These are phyloP conservation scores for Apamea epomidion DNA, from an alignment of 2,888 invertebrate species.

Conservation along the genomic window DNA sequence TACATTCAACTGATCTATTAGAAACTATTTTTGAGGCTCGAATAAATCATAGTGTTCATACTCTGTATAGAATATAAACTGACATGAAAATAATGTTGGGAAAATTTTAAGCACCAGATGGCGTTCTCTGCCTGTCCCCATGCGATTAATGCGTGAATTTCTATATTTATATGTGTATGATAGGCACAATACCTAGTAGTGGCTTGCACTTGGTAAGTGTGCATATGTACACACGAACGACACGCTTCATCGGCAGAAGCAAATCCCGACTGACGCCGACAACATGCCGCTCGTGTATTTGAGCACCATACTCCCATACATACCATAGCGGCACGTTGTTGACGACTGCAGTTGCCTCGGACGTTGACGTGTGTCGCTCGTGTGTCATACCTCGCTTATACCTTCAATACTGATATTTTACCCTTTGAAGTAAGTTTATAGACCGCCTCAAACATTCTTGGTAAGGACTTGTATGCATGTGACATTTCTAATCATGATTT, in stretches of 20 bases:
- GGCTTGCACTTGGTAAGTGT: neutral
- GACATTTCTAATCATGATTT: slow-evolving; percentile 23
- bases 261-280: neutral
- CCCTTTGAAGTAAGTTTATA: neutral
- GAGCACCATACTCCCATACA: no score
- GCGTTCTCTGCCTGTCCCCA: neutral
- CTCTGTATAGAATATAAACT: neutral
- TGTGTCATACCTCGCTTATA: neutral
- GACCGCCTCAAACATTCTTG: neutral
- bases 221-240: neutral
- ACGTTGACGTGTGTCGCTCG: neutral
- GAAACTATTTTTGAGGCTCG: no score
- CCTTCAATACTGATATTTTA: neutral
- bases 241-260: neutral
- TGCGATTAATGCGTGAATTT: neutral
- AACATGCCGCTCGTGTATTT: neutral
- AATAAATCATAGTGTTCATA: neutral
- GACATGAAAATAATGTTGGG: neutral
- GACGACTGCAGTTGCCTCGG: no score
- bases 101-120: neutral
- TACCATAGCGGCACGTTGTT: no score
- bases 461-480: slow-evolving; percentile 16
- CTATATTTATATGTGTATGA: neutral
- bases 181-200: neutral
- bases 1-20: neutral